These are phyloP conservation scores for Oreotrochilus melanogaster DNA, from an alignment of 2,113 vertebrate species.

Conservation along the genomic window DNA sequence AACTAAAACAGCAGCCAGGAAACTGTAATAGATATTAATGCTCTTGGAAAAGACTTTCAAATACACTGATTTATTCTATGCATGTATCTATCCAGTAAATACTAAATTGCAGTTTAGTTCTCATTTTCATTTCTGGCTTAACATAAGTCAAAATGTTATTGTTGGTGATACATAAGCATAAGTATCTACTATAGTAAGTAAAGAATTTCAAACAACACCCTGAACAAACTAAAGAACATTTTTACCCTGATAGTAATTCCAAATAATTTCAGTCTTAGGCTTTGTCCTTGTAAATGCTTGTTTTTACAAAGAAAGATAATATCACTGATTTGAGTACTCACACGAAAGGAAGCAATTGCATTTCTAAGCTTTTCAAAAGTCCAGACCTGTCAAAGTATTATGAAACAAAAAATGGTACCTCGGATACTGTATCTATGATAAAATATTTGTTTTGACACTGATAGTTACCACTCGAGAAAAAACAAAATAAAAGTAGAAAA, in stretches of 20 bases:
- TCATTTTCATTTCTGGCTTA: not conserved
- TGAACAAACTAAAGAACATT: slow-evolving; percentile 1
- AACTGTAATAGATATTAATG: not conserved
- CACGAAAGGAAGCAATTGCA: not conserved
- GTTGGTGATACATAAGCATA: not conserved
- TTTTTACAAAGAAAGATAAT: not conserved
- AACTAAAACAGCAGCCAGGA: not conserved
- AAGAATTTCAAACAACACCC: not conserved
- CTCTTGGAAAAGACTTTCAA: not conserved
- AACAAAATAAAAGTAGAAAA: not conserved
- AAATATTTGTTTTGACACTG: not conserved
- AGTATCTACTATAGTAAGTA: not conserved
- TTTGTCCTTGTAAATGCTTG: not conserved
- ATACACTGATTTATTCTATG: not conserved
- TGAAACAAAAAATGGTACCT: not conserved
- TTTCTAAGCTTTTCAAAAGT: not conserved
- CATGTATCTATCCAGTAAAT: not conserved
- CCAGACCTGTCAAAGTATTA: not conserved
- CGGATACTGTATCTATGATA: not conserved
- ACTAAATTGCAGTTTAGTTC: not conserved
- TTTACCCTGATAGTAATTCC: slow-evolving; percentile 23
- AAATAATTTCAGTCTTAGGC: slow-evolving; percentile 44
- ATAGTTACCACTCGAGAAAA: not conserved
- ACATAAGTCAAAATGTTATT: not conserved
- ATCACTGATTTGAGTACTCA: not conserved